Evolutionary conservation across 2,113 vertebrate species (phyloP), one percentile per base, ranked within the genome.

Genomic region (Pseudorasbora parva): DNA sequence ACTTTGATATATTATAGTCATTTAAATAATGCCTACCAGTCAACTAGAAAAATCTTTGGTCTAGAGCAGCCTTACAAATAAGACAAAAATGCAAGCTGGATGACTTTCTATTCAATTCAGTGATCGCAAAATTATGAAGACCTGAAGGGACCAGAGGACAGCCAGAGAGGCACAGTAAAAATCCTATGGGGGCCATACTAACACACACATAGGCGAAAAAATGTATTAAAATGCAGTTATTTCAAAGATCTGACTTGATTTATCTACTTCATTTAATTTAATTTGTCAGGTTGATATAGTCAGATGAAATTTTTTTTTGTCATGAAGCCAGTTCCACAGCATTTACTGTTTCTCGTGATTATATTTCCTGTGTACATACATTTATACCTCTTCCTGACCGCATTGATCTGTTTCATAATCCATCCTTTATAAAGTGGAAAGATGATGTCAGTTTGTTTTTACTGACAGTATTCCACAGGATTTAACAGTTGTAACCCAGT

Each of bases 401-500:
- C 66, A 9, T 5, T 72, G 41, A 43, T 1, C 41, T 8, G 12
- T 19, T 43, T 5, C 68, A 9, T 8, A 74, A 47, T 74, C 45
- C 23, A 30, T 74, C 1, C 15, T 45, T 51, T 49, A 51, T 74
- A 30, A 51, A 74, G 45, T 49, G 45, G 45, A 74, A 45, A 66
- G 56, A 41, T 74, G 8, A 74, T 51, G 30, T n/a, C 71, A 30
- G 21, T 33, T 33, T 30, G 23, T 59, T n/a, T n/a, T 21, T 25
- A 51, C 12, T 21, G 23, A 73, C 69, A 82, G 68, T 45, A 19
- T 72, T 47, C n/a, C 68, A 59, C 5, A 37, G 47, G 74, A 49
- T 49, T 84, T 56, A 27, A 64, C 49, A 84, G 72, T 64, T 82
- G 82, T 79, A 86, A 86, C 57, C 14, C 33, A 69, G 78, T 78